Evolutionary conservation across 2,113 vertebrate genomes (phyloP), one percentile per base, ranked within the genome.

Genomic region (Pseudopipra pipra): DNA sequence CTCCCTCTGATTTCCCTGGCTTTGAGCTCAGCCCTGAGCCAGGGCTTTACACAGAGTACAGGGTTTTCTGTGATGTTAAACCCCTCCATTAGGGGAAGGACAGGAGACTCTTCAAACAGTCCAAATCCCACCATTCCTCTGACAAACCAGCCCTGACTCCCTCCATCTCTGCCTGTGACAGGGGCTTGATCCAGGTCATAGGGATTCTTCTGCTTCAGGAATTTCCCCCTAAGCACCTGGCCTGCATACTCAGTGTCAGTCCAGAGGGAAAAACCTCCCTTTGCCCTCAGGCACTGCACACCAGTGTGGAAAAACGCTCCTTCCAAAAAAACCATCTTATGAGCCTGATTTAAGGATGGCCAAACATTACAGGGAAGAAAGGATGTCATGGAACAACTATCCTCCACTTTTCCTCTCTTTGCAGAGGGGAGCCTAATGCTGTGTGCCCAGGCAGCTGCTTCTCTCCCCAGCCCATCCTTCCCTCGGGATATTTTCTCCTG

Each of bases 51-150:
- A 12, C 13, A 28, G 5, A 59, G 21, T 2, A 44, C 39, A 61
- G 54, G 37, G 19, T 61, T 80, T 68, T 33, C 78, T 2, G 0
- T 6, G 21, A 49, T 35, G 21, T 51, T 55, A n/a, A 67, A 71
- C 9, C 37, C 18, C 4, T 59, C 24, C 6, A 3, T 8, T 11
- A 47, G 41, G 12, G 8, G 12, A 35, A 66, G 12, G 59, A n/a
- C 1, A 4, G 31, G 16, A 71, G 22, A 75, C 24, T 37, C 54
- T 82, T 20, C 35, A 37, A 37, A 58, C 0, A 47, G 11, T 18
- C 28, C 2, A 4, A 41, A 80, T 62, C 11, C 0, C 0, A 5
- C 9, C 0, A 0, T 67, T 78, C 59, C 39, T 55, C 52, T 43
- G 71, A 55, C 22, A 46, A 72, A n/a, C n/a, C 1, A 8, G 28